These are phyloP conservation scores for Mustelus asterias DNA, from an alignment of 2,113 vertebrate species.

Conservation along the genomic window DNA sequence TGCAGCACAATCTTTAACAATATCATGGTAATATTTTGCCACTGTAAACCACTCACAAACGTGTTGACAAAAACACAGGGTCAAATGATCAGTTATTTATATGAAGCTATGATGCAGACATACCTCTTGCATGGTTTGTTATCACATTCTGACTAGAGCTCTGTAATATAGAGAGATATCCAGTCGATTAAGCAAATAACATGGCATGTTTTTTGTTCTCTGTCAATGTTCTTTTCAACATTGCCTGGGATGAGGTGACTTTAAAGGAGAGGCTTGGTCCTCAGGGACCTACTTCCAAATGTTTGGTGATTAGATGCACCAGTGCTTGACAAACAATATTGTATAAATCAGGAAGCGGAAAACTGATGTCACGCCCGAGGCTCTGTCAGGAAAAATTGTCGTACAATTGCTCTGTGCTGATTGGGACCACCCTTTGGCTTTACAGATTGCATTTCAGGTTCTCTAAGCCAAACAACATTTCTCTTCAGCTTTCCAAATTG, in stretches of 20 bases:
- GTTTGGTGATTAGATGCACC: constrained; percentile 17
- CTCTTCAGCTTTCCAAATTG: not conserved
- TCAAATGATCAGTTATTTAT: not conserved
- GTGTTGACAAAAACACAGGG: not conserved
- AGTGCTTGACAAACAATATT: constrained; percentile 17
- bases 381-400: not conserved
- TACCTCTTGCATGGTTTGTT: not conserved
- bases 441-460: constrained; percentile 23
- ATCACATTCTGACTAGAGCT: not conserved
- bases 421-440: constrained; percentile 19
- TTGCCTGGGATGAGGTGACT: not conserved
- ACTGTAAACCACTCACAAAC: not conserved
- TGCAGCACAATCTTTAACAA: not conserved
- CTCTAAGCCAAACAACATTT: not conserved
- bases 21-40: not conserved
- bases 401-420: constrained; percentile 15
- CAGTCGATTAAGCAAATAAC: not conserved
- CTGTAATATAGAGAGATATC: not conserved
- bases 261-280: not conserved
- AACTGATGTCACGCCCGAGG: constrained; percentile 18
- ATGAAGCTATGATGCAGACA: not conserved
- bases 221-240: not conserved
- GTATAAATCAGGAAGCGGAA: constrained; percentile 20
- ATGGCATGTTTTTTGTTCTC: not conserved
- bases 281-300: not conserved